Evolutionary conservation across 2,888 invertebrate species (phyloP), one percentile per base, ranked within the genome.

Genomic region (Lithophane semibrunnea): DNA sequence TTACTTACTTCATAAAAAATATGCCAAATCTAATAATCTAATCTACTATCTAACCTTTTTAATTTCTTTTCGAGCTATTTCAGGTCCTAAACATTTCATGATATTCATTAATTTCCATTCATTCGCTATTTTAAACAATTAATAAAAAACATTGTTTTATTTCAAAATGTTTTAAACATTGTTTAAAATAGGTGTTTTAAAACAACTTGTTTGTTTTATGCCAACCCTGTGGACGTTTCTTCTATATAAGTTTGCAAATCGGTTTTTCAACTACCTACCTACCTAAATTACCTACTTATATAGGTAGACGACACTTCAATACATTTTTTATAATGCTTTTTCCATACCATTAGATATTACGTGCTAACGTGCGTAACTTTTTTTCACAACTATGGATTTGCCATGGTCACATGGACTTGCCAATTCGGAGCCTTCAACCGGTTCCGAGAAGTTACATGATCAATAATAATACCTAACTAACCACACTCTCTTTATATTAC

Each of bases 391-490:
- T 65, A 63, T 69, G 37, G 56, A 67, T 73, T 73, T 63, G 42
- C 58, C 73, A 67, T 60, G 65, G 75, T 80, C 73, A 73, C 71
- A 49, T 69, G 18, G 42, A 44, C 18, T 63, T 56, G 61, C 58
- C 42, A 74, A 77, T 83, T 73, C 63, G 24, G 44, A 72, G 65
- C 70, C 52, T 61, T 60, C n/a, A 58, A 80, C 83, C 80, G 80
- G 83, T 80, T 75, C 16, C 29, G 24, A 49, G 42, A 75, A 56
- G 61, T 58, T 61, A 54, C 73, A 60, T 63, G 65, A 73, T 60
- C 61, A 67, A 82, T 63, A 67, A 82, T 63, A 73, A 72, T 72
- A 56, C 52, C 52, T n/a, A 21, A 70, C 24, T 63, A 42, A 65
- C 47, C 37, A 66, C 54, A 65, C 54, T 72, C 64, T 81, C 72